phyloP scores from a whole-genome alignment of 2,888 invertebrate species.

The Drosophila paranaensis region DNA sequence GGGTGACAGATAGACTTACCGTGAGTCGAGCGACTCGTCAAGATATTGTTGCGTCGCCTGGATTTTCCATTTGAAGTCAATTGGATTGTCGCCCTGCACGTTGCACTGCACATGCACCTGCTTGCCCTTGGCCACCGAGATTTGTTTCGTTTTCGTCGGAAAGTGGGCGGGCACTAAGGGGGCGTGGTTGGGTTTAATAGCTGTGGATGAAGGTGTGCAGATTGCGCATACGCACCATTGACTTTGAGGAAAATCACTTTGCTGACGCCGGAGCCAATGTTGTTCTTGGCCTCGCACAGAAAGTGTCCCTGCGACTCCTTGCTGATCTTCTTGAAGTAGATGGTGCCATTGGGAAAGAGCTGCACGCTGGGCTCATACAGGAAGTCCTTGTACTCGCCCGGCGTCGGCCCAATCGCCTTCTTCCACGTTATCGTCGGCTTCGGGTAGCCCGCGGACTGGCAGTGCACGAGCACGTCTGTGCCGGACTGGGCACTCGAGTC shows the following conservation, averaged over 20 bases:
- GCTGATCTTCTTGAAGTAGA: slow-evolving; percentile 92
- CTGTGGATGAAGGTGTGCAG: neutral
- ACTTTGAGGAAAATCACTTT: slow-evolving; percentile 96
- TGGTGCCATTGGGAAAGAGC: slow-evolving; percentile 92
- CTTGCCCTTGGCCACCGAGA: slow-evolving; percentile 92
- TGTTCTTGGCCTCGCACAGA: slow-evolving; percentile 96
- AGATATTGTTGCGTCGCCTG: slow-evolving; percentile 89
- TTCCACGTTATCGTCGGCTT: slow-evolving; percentile 95
- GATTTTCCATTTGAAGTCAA: slow-evolving; percentile 93
- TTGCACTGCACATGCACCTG: slow-evolving; percentile 94
- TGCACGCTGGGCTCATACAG: slow-evolving; percentile 91
- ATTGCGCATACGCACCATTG: slow-evolving; percentile 88
- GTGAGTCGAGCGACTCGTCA: slow-evolving; percentile 89
- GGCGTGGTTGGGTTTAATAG: slow-evolving; percentile 11
- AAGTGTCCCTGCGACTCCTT: slow-evolving; percentile 96
- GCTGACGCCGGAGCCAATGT: slow-evolving; percentile 95
- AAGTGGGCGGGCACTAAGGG: slow-evolving; percentile 92
- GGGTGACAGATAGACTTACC: slow-evolving; percentile 83
- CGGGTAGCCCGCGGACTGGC: slow-evolving; percentile 96
- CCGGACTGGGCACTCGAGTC: slow-evolving; percentile 93
- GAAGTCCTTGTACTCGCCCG: slow-evolving; percentile 94
- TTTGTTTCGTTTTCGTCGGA: slow-evolving; percentile 92
- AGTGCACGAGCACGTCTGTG: slow-evolving; percentile 93
- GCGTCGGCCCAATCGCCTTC: slow-evolving; percentile 91
- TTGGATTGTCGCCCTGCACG: slow-evolving; percentile 94